phyloP scores from a whole-genome alignment of 2,888 invertebrate species.

The Drosophila neonasuta region DNA sequence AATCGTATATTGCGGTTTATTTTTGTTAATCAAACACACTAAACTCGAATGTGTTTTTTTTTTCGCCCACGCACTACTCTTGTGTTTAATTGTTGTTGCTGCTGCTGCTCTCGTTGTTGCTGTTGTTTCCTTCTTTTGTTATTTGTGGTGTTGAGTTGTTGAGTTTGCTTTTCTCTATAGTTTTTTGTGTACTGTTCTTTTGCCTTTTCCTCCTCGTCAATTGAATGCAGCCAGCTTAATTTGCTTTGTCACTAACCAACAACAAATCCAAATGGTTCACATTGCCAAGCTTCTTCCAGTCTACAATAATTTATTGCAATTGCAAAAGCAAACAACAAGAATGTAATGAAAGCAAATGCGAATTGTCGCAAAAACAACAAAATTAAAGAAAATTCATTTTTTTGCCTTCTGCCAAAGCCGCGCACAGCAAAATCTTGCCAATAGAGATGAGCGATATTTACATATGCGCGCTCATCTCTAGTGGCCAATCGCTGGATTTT shows the following conservation, averaged over 20 bases:
- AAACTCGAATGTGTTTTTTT: neutral
- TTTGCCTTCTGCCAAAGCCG: conserved; percentile 50
- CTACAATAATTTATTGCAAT: conserved; percentile 29
- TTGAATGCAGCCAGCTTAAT: conserved; percentile 34
- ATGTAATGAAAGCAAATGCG: conserved; percentile 31
- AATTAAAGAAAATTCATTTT: conserved; percentile 34
- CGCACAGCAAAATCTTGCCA: conserved; percentile 56
- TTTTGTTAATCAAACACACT: neutral
- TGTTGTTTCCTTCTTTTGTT: neutral
- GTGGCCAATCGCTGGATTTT: conserved; percentile 24
- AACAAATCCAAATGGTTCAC: conserved; percentile 16
- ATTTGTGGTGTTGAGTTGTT: conserved; percentile 28
- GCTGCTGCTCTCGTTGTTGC: too few relatives aligned
- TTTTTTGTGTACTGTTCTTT: conserved; percentile 23
- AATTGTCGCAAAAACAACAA: conserved; percentile 24
- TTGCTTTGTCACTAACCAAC: conserved; percentile 38
- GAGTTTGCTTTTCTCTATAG: conserved; percentile 27
- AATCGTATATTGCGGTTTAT: conserved; percentile 8
- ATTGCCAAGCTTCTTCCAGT: conserved; percentile 20
- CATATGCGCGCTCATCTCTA: conserved; percentile 39
- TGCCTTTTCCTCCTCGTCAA: conserved; percentile 22
- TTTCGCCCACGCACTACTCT: conserved; percentile 3
- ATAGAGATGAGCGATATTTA: conserved; percentile 54
- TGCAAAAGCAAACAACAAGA: conserved; percentile 23
- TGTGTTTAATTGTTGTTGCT: too few relatives aligned